A percentile compares a stretch with the other conserved stretches of the same genome.
phyloP scores from a whole-genome alignment of 2,797 vertebrate species.

The Caiman crocodilus region DNA sequence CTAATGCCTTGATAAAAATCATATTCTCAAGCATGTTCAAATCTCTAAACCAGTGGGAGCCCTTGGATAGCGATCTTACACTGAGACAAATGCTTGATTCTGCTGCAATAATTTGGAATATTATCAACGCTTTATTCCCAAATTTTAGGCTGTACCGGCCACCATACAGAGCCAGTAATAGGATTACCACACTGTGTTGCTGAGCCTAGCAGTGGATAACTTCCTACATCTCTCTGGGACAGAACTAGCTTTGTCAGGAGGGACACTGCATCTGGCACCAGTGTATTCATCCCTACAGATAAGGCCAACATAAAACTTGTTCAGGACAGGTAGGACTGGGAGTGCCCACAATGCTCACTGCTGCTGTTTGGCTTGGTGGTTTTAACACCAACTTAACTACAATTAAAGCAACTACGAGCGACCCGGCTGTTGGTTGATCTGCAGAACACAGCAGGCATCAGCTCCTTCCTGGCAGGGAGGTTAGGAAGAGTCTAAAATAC shows the following conservation, averaged over 20 bases:
- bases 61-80: not conserved
- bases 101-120: not conserved
- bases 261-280: not conserved
- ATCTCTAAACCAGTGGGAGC: not conserved
- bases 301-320: accelerated
- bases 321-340: not conserved
- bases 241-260: not conserved
- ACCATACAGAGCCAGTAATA: not conserved
- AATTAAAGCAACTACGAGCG: accelerated
- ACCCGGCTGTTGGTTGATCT: not conserved
- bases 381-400: not conserved
- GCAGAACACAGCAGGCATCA: not conserved
- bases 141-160: not conserved
- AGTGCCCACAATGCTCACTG: not conserved
- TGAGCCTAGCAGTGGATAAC: not conserved
- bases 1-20: not conserved
- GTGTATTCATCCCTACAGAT: not conserved
- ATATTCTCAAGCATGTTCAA: not conserved
- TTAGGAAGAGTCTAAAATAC: not conserved
- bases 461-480: not conserved
- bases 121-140: not conserved
- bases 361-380: not conserved
- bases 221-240: not conserved
- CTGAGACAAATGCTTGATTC: not conserved
- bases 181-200: not conserved